Evolutionary conservation across 2,113 vertebrate species (phyloP).

Genomic region (Malurus cyaneus): DNA sequence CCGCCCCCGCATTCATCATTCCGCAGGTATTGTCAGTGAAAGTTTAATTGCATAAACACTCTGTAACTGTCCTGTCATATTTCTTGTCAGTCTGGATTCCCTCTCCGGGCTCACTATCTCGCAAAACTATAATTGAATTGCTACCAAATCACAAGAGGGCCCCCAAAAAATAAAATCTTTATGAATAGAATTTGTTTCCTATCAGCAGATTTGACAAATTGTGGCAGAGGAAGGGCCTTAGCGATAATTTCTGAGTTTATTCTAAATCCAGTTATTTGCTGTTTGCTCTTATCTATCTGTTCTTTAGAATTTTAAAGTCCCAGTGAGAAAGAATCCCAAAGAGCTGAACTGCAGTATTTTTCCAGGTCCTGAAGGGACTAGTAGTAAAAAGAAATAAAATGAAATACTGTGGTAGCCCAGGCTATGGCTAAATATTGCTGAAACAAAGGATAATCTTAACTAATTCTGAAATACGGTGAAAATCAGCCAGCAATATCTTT

Average conservation of each 20-base stretch:
- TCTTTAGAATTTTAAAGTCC: conserved; percentile 74
- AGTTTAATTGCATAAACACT: conserved; percentile 99
- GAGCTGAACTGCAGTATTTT: conserved; percentile 51
- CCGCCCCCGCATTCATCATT: conserved; percentile 91
- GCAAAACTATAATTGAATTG: conserved; percentile 98
- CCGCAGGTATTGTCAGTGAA: conserved; percentile 92
- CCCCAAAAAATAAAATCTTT: conserved; percentile 81
- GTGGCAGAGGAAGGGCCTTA: conserved; percentile 85
- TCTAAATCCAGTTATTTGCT: conserved; percentile 86
- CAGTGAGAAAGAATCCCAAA: conserved; percentile 48
- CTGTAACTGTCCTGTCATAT: conserved; percentile 98
- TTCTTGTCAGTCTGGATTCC: conserved; percentile 93
- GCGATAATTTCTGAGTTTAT: conserved; percentile 91
- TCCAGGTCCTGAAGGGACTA: conserved; percentile 33
- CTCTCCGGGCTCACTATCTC: conserved; percentile 93
- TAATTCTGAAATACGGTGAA: background rate
- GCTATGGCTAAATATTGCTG: background rate
- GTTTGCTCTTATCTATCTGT: conserved; percentile 87
- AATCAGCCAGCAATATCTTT: background rate
- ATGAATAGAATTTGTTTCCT: conserved; percentile 97
- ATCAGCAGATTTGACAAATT: conserved; percentile 96
- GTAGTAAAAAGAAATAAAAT: background rate
- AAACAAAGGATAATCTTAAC: background rate
- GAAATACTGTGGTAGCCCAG: background rate
- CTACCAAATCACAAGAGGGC: conserved; percentile 87